Percentiles rank a stretch among this genome's conserved stretches.
Evolutionary conservation across 2,888 invertebrate genomes (phyloP).

Genomic region (Nipponacmea schrenckii): DNA sequence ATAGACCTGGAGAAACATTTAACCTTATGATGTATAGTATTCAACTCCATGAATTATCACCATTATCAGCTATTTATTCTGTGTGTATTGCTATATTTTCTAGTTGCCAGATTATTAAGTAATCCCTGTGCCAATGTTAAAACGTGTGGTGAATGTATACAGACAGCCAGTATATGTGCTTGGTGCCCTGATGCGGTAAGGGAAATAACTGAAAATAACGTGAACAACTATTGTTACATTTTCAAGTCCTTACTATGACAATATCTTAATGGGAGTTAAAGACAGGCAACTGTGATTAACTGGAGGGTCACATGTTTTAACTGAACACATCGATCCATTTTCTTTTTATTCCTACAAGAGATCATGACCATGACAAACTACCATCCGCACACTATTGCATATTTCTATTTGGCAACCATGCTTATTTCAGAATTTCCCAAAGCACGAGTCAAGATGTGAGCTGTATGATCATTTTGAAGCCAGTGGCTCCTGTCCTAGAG

Average conservation of each 20-base stretch:
- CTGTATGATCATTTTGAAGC: background rate
- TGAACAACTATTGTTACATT: no score
- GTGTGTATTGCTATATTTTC: background rate
- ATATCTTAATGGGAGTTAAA: no score
- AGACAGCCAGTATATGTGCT: conserved; percentile 83
- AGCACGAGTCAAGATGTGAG: background rate
- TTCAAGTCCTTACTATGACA: no score
- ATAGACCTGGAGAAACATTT: no score
- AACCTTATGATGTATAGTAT: no score
- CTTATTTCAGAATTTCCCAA: background rate
- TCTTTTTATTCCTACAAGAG: no score
- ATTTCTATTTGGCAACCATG: conserved; percentile 71
- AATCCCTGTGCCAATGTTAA: conserved; percentile 69
- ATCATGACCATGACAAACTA: conserved; percentile 85
- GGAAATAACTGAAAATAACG: background rate
- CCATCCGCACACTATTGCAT: conserved; percentile 86
- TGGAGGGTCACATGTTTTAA: no score
- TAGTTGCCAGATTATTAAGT: conserved; percentile 27
- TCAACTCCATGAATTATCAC: no score
- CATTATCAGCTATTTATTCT: no score
- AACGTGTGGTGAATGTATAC: conserved; percentile 87
- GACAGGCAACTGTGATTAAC: no score
- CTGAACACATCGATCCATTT: no score
- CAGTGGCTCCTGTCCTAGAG: background rate
- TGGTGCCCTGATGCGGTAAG: conserved; percentile 81